A percentile compares a stretch with the other conserved stretches of the same genome.
Conservation (phyloP, 2,797 vertebrate species). For the Antrozous pallidus region DNA sequence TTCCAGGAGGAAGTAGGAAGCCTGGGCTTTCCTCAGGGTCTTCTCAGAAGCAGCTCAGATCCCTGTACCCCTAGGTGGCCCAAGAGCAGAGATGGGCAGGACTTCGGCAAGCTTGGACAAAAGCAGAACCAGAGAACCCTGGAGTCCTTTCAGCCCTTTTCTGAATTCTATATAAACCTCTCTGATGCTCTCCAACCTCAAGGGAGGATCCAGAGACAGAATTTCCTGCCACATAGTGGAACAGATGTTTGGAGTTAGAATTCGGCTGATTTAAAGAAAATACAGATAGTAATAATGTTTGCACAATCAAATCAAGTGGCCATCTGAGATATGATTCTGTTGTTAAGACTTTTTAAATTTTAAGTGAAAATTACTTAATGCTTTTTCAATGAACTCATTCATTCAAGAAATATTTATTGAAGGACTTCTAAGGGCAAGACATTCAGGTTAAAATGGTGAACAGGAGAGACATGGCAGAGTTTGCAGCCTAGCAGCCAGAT, state of each 20-base stretch:
- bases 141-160: background rate
- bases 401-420: background rate
- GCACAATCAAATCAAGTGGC: background rate
- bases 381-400: background rate
- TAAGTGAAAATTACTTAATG: background rate
- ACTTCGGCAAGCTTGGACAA: background rate
- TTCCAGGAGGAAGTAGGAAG: background rate
- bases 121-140: background rate
- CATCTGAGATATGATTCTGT: background rate
- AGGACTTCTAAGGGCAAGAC: background rate
- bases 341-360: background rate
- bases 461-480: background rate
- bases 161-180: background rate
- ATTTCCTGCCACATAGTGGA: background rate
- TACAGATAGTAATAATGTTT: background rate
- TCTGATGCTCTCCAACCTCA: background rate
- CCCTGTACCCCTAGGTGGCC: background rate
- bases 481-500: background rate
- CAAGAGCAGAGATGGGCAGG: background rate
- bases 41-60: background rate
- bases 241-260: background rate
- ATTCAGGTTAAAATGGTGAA: background rate
- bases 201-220: background rate
- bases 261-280: background rate
- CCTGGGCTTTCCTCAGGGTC: background rate